Percentiles rank a stretch among this genome's conserved stretches.
Evolutionary conservation across 1,140 invertebrate genomes (phyloP).

Genomic region (Papilio dardanus): DNA sequence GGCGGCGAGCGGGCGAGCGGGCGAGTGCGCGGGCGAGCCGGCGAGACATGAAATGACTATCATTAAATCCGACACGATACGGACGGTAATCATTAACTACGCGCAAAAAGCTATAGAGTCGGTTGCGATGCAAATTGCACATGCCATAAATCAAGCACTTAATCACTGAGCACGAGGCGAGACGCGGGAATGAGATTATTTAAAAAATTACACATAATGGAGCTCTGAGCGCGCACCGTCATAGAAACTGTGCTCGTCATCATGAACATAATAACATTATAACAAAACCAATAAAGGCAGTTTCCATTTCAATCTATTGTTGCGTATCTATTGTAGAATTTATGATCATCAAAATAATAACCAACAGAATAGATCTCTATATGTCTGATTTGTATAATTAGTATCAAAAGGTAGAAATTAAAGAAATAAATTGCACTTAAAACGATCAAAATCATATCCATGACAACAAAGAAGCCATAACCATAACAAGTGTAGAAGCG

Average conservation of each 20-base stretch:
- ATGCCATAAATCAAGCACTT: conserved; percentile 79
- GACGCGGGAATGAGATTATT: conserved; percentile 79
- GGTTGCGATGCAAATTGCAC: conserved; percentile 78
- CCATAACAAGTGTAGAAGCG: neutral
- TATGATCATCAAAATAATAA: too few species aligned
- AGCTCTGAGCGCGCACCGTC: conserved; percentile 41
- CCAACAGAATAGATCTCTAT: too few species aligned
- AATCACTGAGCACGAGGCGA: conserved; percentile 71
- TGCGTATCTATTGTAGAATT: too few species aligned
- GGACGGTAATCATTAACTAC: conserved; percentile 77
- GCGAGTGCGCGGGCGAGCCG: too few species aligned
- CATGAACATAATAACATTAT: conserved; percentile 49
- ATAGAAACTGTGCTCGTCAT: conserved; percentile 39
- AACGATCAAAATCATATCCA: neutral
- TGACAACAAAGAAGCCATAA: neutral
- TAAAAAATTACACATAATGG: conserved; percentile 70
- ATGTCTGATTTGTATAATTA: too few species aligned
- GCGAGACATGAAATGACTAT: conserved; percentile 79
- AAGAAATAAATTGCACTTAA: too few species aligned
- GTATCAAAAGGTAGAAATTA: too few species aligned
- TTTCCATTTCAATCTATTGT: too few species aligned
- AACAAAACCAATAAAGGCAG: neutral
- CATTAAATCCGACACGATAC: conserved; percentile 80
- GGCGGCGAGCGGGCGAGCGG: too few species aligned
- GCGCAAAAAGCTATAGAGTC: conserved; percentile 75